Base-by-base conservation (phyloP, 2,888 invertebrate genomes). In the Alitta virens region DNA sequence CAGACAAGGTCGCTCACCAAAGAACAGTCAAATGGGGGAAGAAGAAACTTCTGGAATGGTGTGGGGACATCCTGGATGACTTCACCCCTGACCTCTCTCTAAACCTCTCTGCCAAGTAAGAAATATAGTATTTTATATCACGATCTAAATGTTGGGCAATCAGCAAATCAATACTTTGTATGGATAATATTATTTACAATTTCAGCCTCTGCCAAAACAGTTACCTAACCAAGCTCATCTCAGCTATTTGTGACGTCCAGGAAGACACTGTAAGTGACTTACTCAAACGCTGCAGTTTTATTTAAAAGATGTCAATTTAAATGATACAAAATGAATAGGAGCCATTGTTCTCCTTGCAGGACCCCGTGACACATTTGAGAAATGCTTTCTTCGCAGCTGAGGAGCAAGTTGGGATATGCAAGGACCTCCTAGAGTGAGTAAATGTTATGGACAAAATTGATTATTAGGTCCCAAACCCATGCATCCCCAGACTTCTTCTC, bases 11-110 rank as follows among this genome's bases (percentile, higher is more conserved):
- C 68, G 71, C 58, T 68, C 71, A 58, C 71, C 72, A 74, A 64
- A 71, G 76, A 26, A 75, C 74, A 61, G 74, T 75, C 24, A 74
- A 75, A 2, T 70, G 72, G 27, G 76, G 74, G 14, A 75, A 76
- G 67, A 74, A 72, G 60, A 51, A 70, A 1, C 64, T 77, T n/a
- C 64, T 76, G 51, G 76, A 77, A 38, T 78, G 78, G 78, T 62
- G 59, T 42, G 38, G 46, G n/a, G n/a, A 49, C 40, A 59, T 59
- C 38, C 59, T 59, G 49, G 50, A 50, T 49, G 59, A 49, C n/a
- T 38, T 59, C 51, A 50, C 33, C 33, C 18, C 49, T 2, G 59
- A 59, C 52, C 16, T 40, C 23, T 9, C 33, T 23, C 33, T 50
- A 18, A 25, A 26, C 3, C 52, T 59, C 12, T 38, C 38, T 24